Evolutionary conservation across 2,797 vertebrate species (phyloP), one percentile per base, ranked within the genome.

Genomic region (Diplodus sargus): DNA sequence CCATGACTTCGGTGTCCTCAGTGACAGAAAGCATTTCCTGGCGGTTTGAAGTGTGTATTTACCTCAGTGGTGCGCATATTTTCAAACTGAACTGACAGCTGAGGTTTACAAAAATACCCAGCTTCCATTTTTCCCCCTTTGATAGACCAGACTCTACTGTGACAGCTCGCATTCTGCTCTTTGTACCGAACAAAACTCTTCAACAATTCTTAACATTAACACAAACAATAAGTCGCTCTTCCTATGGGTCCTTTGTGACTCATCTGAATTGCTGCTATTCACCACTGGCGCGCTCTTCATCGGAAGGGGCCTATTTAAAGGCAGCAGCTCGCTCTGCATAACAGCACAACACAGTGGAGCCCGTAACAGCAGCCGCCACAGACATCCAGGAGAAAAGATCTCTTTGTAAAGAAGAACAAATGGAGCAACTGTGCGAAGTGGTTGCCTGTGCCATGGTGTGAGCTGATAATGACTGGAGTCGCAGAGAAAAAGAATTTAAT

Each of bases 401-500:
- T 72, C 88, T 93, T 92, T 94, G 90, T 93, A 23, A 77, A 25
- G 66, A 52, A 70, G 73, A 86, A 92, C 87, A 93, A 93, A 89
- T 79, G 80, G 79, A 84, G 83, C 85, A 76, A 78, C 83, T 64
- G 79, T 82, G 79, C 74, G 78, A 67, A 88, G 81, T 80, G 79
- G 78, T 53, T 61, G 85, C 20, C 76, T 78, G 79, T 73, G 79
- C 81, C 76, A 58, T 63, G 76, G 76, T 76, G 85, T 79, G 87
- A 88, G 82, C 49, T 87, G 81, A 89, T 83, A 88, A 87, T 90
- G 83, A 86, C 85, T 81, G 45, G 53, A 76, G 62, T 77, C 60
- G 77, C 65, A 39, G 68, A 65, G 66, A 87, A 63, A 84, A 62
- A 18, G 57, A 65, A 25, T 72, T 64, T 47, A 71, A 75, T 71